These are phyloP conservation scores for Ranitomeya imitator DNA, from an alignment of 2,113 vertebrate species.

Conservation along the genomic window DNA sequence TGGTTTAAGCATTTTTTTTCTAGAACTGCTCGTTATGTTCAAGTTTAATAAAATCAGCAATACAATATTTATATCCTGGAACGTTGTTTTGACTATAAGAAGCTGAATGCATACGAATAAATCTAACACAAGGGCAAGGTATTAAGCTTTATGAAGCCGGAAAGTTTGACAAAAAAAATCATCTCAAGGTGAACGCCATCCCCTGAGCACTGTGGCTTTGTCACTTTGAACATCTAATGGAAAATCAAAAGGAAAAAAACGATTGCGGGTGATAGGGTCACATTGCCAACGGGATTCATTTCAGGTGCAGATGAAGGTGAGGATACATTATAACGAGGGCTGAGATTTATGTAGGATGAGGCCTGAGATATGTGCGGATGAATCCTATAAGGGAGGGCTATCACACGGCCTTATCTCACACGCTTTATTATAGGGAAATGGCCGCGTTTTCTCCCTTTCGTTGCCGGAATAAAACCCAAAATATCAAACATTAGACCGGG, in stretches of 20 bases:
- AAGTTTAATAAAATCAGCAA: not conserved
- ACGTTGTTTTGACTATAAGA: not conserved
- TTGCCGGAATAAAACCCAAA: not conserved
- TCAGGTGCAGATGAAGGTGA: slow-evolving; percentile 38
- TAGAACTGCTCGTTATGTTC: not conserved
- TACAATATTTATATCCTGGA: not conserved
- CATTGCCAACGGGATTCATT: slow-evolving; percentile 17
- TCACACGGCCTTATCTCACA: not conserved
- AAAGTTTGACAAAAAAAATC: not conserved
- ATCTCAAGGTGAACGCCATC: slow-evolving; percentile 36
- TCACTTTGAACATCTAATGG: slow-evolving; percentile 42
- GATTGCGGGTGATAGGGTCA: slow-evolving; percentile 33
- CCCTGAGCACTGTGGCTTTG: slow-evolving; percentile 20
- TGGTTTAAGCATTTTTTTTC: not conserved
- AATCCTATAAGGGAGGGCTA: not conserved
- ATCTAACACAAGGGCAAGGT: not conserved
- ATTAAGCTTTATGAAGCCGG: not conserved
- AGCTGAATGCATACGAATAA: not conserved
- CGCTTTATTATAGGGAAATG: slow-evolving; percentile 1
- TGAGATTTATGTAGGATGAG: slow-evolving; percentile 6
- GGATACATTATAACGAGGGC: not conserved
- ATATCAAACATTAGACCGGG: not conserved
- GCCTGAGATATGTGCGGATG: not conserved
- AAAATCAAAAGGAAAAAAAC: slow-evolving; percentile 39
- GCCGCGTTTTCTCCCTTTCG: not conserved